These are phyloP conservation scores for Stegostoma tigrinum DNA, from an alignment of 2,113 vertebrate species.

Conservation along the genomic window DNA sequence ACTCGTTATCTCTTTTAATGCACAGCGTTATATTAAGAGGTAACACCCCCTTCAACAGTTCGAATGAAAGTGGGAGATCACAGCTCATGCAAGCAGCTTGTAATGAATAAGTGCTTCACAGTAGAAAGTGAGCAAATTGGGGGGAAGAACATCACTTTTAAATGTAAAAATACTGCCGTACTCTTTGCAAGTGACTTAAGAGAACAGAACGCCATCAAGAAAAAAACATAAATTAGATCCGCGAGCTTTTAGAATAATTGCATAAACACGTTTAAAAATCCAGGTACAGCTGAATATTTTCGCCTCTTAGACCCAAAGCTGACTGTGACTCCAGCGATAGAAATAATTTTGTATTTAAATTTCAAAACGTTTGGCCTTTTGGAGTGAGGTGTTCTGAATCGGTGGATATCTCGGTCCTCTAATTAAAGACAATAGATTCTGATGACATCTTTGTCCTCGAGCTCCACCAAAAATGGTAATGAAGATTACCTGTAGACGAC, in stretches of 20 bases:
- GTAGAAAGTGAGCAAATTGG: neutral
- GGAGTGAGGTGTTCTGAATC: constrained; percentile 42
- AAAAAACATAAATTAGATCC: neutral
- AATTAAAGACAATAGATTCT: constrained; percentile 59
- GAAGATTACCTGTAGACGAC: constrained; percentile 52
- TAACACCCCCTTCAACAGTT: neutral
- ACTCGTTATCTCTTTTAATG: neutral
- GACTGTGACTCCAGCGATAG: neutral
- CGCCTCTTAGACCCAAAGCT: neutral
- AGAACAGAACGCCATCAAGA: neutral
- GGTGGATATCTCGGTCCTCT: constrained; percentile 49
- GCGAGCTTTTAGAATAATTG: too few relatives aligned
- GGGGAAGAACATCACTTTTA: neutral
- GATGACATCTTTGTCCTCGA: constrained; percentile 38
- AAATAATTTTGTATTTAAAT: neutral
- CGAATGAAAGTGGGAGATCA: neutral
- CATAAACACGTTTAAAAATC: neutral
- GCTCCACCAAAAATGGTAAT: constrained; percentile 66
- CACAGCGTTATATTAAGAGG: neutral
- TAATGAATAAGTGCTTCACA: neutral
- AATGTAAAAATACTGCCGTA: neutral
- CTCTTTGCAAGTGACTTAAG: neutral
- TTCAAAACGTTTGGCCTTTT: constrained; percentile 6
- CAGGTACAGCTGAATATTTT: neutral
- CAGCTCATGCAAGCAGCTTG: neutral